phyloP scores from a whole-genome alignment of 2,888 invertebrate species.

The Calliphora vomitoria region DNA sequence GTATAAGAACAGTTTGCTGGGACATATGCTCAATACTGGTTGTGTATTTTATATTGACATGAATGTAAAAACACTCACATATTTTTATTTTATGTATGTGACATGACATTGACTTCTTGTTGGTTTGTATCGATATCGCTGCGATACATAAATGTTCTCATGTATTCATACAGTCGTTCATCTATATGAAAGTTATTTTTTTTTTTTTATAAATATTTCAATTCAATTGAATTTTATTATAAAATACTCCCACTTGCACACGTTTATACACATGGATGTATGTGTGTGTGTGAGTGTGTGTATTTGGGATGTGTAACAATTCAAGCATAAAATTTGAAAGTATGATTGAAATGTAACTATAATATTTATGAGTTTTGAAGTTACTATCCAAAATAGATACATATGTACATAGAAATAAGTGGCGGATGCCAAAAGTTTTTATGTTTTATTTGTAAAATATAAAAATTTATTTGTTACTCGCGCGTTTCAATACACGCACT shows the following conservation, averaged over 20 bases:
- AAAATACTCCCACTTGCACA: constrained; percentile 41
- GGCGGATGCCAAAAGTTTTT: constrained; percentile 39
- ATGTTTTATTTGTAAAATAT: constrained; percentile 56
- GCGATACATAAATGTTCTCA: constrained; percentile 29
- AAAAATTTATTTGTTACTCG: constrained; percentile 42
- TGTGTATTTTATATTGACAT: constrained; percentile 40
- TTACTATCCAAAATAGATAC: constrained; percentile 33
- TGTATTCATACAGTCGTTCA: constrained; percentile 39
- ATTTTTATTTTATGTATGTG: constrained; percentile 63
- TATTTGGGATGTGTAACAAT: constrained; percentile 40
- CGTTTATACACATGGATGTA: not conserved
- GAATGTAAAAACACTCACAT: constrained; percentile 36
- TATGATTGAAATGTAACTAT: constrained; percentile 73
- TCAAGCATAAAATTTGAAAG: constrained; percentile 71
- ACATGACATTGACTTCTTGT: constrained; percentile 72
- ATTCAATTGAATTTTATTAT: constrained; percentile 64
- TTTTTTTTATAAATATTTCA: constrained; percentile 48
- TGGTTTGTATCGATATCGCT: constrained; percentile 44
- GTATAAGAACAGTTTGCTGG: constrained; percentile 8
- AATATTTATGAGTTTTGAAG: constrained; percentile 71
- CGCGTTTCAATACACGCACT: not conserved
- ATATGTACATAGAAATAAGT: not conserved
- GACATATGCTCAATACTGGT: not conserved
- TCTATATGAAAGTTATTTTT: constrained; percentile 36
- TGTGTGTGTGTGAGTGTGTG: not conserved